Conservation (phyloP, 2,113 vertebrate genomes). For the Campylomormyrus tamandua region DNA sequence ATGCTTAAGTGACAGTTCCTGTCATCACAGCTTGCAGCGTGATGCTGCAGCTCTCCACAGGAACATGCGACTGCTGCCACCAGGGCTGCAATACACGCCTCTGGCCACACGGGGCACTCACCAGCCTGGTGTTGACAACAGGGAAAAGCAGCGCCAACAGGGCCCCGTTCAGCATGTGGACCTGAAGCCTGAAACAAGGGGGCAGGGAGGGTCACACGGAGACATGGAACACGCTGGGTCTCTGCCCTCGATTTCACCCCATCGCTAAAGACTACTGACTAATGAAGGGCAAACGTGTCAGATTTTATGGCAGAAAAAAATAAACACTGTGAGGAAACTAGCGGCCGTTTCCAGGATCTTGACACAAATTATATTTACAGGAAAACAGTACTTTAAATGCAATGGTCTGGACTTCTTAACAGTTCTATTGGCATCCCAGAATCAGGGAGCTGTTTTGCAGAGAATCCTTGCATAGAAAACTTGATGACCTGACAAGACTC, state of each 20-base stretch:
- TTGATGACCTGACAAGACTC: background rate
- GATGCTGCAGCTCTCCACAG: background rate
- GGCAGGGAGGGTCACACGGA: background rate
- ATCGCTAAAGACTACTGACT: background rate
- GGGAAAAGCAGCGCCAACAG: slow-evolving; percentile 72
- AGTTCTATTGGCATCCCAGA: background rate
- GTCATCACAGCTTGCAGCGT: background rate
- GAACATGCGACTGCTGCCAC: too few species aligned
- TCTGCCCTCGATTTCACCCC: background rate
- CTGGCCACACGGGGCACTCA: slow-evolving; percentile 47
- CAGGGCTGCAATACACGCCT: background rate
- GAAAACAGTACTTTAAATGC: background rate
- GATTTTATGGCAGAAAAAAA: background rate
- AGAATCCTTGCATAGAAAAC: background rate
- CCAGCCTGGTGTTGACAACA: slow-evolving; percentile 74
- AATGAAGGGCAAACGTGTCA: background rate
- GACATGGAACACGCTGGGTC: background rate
- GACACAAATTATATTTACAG: background rate
- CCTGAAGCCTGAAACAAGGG: slow-evolving; percentile 60
- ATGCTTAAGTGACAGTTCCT: background rate
- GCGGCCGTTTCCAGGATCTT: background rate
- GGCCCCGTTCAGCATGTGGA: slow-evolving; percentile 77
- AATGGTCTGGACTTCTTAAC: background rate
- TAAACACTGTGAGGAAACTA: background rate
- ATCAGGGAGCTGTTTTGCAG: background rate